Evolutionary conservation across 2,113 vertebrate species (phyloP).

Genomic region (Cephalopterus ornatus): DNA sequence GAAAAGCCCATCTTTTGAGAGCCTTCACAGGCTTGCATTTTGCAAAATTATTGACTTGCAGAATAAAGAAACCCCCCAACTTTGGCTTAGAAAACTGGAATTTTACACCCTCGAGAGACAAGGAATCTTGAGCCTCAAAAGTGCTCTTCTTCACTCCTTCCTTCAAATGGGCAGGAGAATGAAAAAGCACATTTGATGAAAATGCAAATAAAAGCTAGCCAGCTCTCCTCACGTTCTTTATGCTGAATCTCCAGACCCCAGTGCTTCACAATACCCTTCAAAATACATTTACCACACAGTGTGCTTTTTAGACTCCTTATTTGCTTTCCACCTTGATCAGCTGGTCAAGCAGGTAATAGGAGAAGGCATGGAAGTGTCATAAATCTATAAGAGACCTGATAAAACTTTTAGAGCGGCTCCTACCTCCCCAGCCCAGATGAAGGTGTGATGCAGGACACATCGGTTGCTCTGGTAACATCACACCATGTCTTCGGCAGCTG

Average conservation of each 20-base stretch:
- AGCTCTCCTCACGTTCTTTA: background rate
- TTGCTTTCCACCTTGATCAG: background rate
- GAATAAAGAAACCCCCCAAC: background rate
- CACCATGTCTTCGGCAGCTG: background rate
- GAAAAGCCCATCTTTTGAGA: background rate
- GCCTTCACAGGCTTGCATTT: background rate
- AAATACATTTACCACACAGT: background rate
- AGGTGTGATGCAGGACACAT: background rate
- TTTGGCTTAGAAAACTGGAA: background rate
- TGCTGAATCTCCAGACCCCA: background rate
- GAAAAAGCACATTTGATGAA: background rate
- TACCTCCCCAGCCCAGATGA: background rate
- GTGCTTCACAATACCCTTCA: background rate
- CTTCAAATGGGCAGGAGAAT: background rate
- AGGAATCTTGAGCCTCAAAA: background rate
- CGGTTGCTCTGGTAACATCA: conserved; percentile 23
- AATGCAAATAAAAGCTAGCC: background rate
- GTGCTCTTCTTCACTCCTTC: background rate
- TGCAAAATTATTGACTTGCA: background rate
- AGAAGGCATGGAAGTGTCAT: background rate
- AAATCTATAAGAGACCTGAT: conserved; percentile 14
- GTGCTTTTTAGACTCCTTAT: background rate
- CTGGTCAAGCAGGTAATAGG: background rate
- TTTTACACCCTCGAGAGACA: background rate
- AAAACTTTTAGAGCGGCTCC: conserved; percentile 45